Evolutionary conservation across 2,888 invertebrate species (phyloP).

Genomic region (Leptopilina myrica): DNA sequence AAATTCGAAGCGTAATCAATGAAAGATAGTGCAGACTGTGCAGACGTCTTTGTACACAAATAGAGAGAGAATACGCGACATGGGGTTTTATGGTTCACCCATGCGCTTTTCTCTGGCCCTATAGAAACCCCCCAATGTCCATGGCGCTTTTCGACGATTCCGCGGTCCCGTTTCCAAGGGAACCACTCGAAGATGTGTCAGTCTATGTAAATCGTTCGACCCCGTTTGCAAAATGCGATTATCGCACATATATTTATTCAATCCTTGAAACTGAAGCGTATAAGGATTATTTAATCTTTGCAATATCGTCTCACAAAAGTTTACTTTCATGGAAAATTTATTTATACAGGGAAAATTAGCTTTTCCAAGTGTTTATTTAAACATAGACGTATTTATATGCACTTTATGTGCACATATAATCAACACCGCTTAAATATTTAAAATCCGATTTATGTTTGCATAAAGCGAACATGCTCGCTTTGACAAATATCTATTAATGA

Average conservation of each 20-base stretch:
- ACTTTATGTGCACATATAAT: neutral
- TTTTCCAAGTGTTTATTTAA: neutral
- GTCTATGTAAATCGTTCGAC: conserved; percentile 56
- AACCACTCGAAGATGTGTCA: conserved; percentile 55
- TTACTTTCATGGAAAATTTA: neutral
- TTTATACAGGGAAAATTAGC: neutral
- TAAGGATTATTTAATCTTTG: conserved; percentile 7
- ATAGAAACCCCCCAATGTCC: conserved; percentile 21
- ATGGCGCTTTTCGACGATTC: conserved; percentile 8
- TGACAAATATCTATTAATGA: too few species aligned
- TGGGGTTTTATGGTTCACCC: conserved; percentile 37
- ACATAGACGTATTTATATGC: too few species aligned
- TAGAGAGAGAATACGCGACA: neutral
- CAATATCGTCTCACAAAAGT: neutral
- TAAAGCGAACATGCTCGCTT: too few species aligned
- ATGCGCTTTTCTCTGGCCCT: conserved; percentile 27
- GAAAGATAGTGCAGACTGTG: conserved; percentile 16
- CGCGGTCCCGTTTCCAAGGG: conserved; percentile 39
- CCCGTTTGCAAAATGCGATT: conserved; percentile 48
- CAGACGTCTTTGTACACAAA: neutral
- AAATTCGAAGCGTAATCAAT: conserved; percentile 13
- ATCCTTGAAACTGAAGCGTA: conserved; percentile 2
- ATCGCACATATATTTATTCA: conserved; percentile 13
- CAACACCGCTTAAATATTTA: conserved; percentile 3
- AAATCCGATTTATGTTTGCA: neutral